Evolutionary conservation across 2,113 vertebrate genomes (phyloP), one percentile per base, ranked within the genome.

Genomic region (Gasterosteus aculeatus): DNA sequence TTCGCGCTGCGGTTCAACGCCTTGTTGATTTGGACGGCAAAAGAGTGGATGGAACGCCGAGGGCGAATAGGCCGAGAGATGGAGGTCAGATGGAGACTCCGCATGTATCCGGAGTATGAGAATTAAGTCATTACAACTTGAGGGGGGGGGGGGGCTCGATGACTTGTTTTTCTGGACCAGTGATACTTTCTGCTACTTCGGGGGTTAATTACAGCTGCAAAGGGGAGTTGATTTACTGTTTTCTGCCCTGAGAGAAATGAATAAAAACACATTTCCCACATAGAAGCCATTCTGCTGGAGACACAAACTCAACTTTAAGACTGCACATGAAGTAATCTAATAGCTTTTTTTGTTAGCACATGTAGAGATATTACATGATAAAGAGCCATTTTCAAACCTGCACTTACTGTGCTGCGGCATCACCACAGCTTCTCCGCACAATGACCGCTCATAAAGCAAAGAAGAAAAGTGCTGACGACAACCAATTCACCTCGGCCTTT

Each of bases 1-100:
- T 83, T 81, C 77, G 84, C 54, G 70, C 72, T 18, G 77, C 59
- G 60, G 82, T 63, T 75, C 67, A 57, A 56, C 72, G 56, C 76
- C 77, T 78, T 63, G 64, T 82, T 75, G 79, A 75, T 84, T 51
- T 44, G 5, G 29, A 4, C 77, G 62, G 75, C 83, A 59, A 78
- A 49, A 69, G 49, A 56, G 31, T 44, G 3, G 10, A 19, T 54
- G 33, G 67, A 62, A 44, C 10, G 63, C 46, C 70, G 69, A 62
- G 58, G 70, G 16, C 15, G 15, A 7, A 14, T 35, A 7, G 57
- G 16, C 31, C 1, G 5, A 49, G 11, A 51, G 58, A 53, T 53
- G 64, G 46, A 59, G 66, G 57, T 75, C 57, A 69, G 41, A 22
- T 1, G 31, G 8, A 49, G 47, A 5, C 4, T 15, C 8, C 15